Conservation (phyloP, 2,888 invertebrate genomes). For the Cephus spinipes region DNA sequence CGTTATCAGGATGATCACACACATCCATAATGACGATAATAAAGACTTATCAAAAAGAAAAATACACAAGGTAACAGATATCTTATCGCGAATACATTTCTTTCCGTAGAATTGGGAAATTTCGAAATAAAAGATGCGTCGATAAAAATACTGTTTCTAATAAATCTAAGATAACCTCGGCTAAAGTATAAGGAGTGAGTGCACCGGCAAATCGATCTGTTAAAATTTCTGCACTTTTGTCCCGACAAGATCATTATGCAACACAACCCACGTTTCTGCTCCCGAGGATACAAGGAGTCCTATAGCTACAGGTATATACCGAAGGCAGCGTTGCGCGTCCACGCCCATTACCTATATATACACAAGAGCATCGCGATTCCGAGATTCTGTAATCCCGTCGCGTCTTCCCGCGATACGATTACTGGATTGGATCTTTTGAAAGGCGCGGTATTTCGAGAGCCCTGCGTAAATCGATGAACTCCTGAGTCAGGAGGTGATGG, state of each 20-base stretch:
- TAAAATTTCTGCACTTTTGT: neutral
- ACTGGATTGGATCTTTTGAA: neutral
- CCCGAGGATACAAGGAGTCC: neutral
- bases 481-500: constrained; percentile 38
- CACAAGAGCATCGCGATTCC: neutral
- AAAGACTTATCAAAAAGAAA: neutral
- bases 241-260: neutral
- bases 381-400: neutral
- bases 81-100: neutral
- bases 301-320: neutral
- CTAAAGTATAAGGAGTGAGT: neutral
- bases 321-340: neutral
- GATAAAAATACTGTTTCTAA: neutral
- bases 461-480: neutral
- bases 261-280: neutral
- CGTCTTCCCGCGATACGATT: neutral
- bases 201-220: neutral
- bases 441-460: neutral
- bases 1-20: neutral
- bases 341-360: neutral
- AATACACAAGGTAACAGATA: neutral
- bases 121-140: neutral
- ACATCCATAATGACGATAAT: neutral
- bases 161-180: neutral
- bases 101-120: neutral